Percentiles rank a stretch among this genome's conserved stretches.
phyloP scores from a whole-genome alignment of 2,888 invertebrate genomes.

The Drosophila kuntzei region DNA sequence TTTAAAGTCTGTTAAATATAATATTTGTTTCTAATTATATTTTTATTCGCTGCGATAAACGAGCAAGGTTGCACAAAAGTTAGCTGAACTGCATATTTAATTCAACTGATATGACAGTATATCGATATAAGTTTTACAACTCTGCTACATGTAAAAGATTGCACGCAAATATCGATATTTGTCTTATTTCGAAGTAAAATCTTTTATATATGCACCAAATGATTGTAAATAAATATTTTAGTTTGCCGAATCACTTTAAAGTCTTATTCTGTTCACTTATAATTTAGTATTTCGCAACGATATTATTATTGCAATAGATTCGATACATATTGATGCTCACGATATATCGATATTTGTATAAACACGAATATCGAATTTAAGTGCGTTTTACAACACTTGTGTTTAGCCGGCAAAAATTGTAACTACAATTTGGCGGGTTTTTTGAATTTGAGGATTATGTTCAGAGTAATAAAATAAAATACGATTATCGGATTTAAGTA shows the following conservation, averaged over 20 bases:
- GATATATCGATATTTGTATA: conserved; percentile 11
- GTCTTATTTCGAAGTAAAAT: neutral
- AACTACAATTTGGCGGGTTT: conserved; percentile 15
- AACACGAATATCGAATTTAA: neutral
- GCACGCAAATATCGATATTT: conserved; percentile 19
- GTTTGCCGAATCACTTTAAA: no score
- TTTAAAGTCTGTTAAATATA: conserved; percentile 60
- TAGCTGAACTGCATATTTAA: conserved; percentile 61
- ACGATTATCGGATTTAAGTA: neutral
- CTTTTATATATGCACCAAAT: neutral
- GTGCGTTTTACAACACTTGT: conserved; percentile 14
- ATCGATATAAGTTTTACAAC: conserved; percentile 41
- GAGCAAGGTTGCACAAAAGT: conserved; percentile 62
- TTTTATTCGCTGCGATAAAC: conserved; percentile 68
- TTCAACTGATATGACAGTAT: conserved; percentile 32
- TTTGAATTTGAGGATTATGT: conserved; percentile 5
- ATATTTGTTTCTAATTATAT: conserved; percentile 64
- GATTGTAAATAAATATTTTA: neutral
- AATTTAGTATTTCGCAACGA: no score
- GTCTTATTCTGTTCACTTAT: no score
- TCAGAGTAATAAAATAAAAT: neutral
- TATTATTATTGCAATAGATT: neutral
- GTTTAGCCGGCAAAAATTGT: rapidly evolving
- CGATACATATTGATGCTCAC: neutral
- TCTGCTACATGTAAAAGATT: conserved; percentile 4